These are phyloP conservation scores for Haliclystus octoradiatus DNA, from an alignment of 30 jellyfish, hydroid and myxozoan species.

Conservation along the genomic window DNA sequence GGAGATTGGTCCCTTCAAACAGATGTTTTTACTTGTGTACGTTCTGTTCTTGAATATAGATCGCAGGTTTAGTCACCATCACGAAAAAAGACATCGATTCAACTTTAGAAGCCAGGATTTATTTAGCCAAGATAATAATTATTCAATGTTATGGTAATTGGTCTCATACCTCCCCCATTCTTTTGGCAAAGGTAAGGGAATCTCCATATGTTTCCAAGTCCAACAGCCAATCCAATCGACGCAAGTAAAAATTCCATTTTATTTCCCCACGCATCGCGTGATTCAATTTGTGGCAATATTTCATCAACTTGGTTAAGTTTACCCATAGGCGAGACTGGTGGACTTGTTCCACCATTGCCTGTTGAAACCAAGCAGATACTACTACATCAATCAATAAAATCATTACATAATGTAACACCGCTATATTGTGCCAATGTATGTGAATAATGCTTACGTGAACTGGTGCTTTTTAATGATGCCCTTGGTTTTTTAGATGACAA, in stretches of 20 bases:
- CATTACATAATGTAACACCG: no score
- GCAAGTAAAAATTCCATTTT: slow-evolving; percentile 77
- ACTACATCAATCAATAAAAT: not conserved
- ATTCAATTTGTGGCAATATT: not conserved
- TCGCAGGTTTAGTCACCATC: no score
- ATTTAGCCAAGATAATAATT: no score
- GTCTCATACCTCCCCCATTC: slow-evolving; percentile 76
- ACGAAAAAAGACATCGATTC: no score
- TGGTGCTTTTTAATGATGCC: not conserved
- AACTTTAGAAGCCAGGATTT: no score
- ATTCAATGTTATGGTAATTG: no score
- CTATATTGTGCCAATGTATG: no score
- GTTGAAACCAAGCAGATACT: not conserved
- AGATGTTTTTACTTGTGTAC: not conserved
- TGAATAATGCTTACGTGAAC: not conserved
- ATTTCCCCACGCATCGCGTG: slow-evolving; percentile 71
- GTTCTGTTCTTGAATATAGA: not conserved
- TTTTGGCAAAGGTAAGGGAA: slow-evolving; percentile 78
- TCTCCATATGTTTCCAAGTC: slow-evolving; percentile 84
- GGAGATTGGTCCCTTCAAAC: no score
- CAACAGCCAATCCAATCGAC: slow-evolving; percentile 81
- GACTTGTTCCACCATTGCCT: not conserved
- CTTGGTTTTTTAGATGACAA: not conserved
- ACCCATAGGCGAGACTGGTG: not conserved
- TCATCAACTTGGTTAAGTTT: not conserved